A percentile compares a stretch with the other conserved stretches of the same genome.
Evolutionary conservation across 2,888 invertebrate species (phyloP).

Genomic region (Acholoe squamosa): DNA sequence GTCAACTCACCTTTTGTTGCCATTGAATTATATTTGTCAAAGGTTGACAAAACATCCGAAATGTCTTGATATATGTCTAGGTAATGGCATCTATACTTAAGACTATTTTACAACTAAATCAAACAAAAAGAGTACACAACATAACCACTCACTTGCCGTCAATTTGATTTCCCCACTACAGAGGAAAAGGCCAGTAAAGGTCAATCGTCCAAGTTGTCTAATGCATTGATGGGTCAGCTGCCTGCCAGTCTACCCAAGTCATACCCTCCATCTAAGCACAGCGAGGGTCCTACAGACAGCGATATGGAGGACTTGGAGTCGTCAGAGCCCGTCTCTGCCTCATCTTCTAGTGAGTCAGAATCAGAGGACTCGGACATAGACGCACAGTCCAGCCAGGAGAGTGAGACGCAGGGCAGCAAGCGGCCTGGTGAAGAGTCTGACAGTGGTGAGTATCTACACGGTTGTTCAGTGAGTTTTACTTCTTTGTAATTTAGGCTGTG

Average conservation of each 20-base stretch:
- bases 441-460: conserved; percentile 23
- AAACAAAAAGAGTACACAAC: no score
- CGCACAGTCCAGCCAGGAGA: conserved; percentile 66
- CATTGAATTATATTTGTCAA: background rate
- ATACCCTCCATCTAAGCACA: conserved; percentile 35
- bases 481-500: background rate
- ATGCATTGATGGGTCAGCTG: conserved; percentile 65
- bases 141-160: no score
- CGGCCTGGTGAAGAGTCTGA: conserved; percentile 54
- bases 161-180: background rate
- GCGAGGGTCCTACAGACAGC: conserved; percentile 24
- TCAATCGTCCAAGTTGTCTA: conserved; percentile 64
- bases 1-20: background rate
- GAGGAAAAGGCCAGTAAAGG: conserved; percentile 30
- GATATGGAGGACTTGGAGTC: conserved; percentile 29
- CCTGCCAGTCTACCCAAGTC: conserved; percentile 28
- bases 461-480: no score
- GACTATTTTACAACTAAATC: no score
- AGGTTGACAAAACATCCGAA: no score
- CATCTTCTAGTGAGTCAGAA: conserved; percentile 44
- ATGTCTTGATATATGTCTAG: no score
- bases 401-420: conserved; percentile 64
- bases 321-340: background rate
- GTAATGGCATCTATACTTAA: no score
- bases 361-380: conserved; percentile 63